Conservation (phyloP, 2,113 vertebrate species). For the human region DNA sequence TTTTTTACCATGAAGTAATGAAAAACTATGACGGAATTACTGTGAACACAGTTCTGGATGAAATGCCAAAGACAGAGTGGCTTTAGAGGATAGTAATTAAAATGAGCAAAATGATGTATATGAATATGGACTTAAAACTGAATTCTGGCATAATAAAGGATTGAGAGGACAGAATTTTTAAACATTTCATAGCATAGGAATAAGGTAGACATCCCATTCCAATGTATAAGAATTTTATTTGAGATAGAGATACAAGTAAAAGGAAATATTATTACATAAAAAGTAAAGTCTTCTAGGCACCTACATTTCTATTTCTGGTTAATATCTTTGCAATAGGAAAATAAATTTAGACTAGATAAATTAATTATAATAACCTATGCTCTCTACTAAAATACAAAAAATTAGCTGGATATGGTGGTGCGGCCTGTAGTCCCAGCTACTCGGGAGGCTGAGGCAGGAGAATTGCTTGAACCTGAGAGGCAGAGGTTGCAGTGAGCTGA, state of each 20-base stretch:
- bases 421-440: too few relatives aligned
- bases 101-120: neutral
- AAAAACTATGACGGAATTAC: neutral
- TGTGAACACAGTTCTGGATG: neutral
- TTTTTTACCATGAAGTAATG: neutral
- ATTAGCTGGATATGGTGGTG: too few relatives aligned
- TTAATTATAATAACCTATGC: neutral
- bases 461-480: too few relatives aligned
- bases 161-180: neutral
- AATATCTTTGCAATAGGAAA: constrained; percentile 1
- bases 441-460: too few relatives aligned
- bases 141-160: neutral
- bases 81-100: neutral
- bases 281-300: neutral
- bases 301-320: neutral
- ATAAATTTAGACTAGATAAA: neutral
- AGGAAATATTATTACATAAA: neutral
- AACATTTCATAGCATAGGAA: neutral
- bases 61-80: neutral
- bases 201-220: neutral
- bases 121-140: neutral
- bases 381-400: neutral
- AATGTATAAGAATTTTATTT: neutral
- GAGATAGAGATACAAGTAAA: neutral
- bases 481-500: too few relatives aligned